Base-by-base conservation (phyloP, 2,113 vertebrate species). In the Chroicocephalus ridibundus region DNA sequence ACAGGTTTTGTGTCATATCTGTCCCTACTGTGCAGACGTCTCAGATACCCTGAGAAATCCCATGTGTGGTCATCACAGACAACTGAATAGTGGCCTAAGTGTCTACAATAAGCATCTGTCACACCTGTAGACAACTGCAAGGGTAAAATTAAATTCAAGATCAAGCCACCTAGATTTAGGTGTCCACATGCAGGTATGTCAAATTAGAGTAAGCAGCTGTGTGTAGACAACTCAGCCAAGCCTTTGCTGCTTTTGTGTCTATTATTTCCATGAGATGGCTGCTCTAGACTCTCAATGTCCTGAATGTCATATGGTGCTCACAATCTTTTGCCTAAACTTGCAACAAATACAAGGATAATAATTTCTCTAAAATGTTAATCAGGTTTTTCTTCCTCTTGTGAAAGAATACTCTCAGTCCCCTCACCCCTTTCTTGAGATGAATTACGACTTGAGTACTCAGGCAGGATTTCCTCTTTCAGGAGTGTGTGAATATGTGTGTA, bases 181-280 rank as follows among this genome's bases (percentile, higher is more conserved):
- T 80, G 20, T 55, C 44, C 34, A 36, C 24, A 52, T 62, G 8
- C 10, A 82, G 14, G 19, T 57, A 66, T 8, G n/a, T 44, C 42
- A 79, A 38, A 71, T 64, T 38, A 36, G 3, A 74, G 10, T 15
- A 54, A 54, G 6, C 0, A 0, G 22, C 38, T 86, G 6, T 26
- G 10, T 55, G 25, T 42, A 66, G 16, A 54, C 5, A 86, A 29
- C 3, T 74, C 21, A 66, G 29, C 1, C 13, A 86, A 86, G 19
- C 0, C 2, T 72, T 83, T 0, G 0, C 6, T 70, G 14, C 1
- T 71, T 78, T 84, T 51, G 1, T 40, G 20, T 24, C 21, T 62
- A 3, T 13, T 51, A 47, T 75, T 85, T 93, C 15, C 3, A 18
- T 34, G 11, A 15, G 49, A 68, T 69, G 31, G 46, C 6, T 85